Evolutionary conservation across 1,140 invertebrate genomes (phyloP).

Genomic region (Zophobas morio): DNA sequence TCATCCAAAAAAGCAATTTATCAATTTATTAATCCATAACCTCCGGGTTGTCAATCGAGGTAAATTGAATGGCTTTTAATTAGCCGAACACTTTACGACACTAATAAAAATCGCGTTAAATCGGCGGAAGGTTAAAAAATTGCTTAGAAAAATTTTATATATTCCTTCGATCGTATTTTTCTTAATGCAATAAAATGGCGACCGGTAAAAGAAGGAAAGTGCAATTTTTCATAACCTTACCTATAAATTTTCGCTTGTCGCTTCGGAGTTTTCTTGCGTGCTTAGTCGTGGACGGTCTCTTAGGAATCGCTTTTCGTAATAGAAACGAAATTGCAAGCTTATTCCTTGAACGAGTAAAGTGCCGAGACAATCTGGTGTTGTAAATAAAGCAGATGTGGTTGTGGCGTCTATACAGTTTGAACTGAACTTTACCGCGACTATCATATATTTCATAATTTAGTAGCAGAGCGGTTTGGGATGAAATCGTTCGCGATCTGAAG

Average conservation of each 20-base stretch:
- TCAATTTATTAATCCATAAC: neutral
- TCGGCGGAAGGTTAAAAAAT: neutral
- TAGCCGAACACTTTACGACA: neutral
- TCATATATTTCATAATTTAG: neutral
- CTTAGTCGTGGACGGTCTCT: neutral
- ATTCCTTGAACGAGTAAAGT: neutral
- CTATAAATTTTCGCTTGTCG: conserved; percentile 11
- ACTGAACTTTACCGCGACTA: neutral
- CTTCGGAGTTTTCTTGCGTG: neutral
- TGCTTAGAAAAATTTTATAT: neutral
- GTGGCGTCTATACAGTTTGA: conserved; percentile 4
- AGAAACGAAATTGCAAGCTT: neutral
- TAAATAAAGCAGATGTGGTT: neutral
- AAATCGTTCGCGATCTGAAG: neutral
- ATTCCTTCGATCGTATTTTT: conserved; percentile 4
- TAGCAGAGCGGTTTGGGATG: neutral
- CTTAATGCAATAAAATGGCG: neutral
- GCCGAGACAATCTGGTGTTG: neutral
- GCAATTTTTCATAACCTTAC: conserved; percentile 12
- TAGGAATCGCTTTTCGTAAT: neutral
- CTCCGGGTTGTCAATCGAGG: neutral
- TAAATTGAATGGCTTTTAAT: neutral
- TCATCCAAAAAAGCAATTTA: neutral
- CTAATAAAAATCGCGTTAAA: neutral
- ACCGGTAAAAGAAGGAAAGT: conserved; percentile 14